phyloP scores from a whole-genome alignment of 2,888 invertebrate genomes.

The Choreutis nemorana region DNA sequence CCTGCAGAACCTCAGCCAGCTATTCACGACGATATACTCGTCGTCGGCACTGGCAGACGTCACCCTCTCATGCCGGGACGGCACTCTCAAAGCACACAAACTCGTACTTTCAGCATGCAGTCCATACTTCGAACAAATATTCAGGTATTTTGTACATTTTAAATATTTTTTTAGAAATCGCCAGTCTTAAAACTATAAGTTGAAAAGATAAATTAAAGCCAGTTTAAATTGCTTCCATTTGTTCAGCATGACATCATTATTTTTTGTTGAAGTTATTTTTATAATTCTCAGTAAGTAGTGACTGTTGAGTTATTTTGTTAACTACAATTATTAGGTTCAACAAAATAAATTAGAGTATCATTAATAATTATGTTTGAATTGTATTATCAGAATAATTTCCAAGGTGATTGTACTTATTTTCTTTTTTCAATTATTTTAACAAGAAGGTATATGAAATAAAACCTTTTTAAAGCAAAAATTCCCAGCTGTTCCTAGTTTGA shows the following conservation, averaged over 20 bases:
- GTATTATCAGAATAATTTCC: neutral
- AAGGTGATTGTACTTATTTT: neutral
- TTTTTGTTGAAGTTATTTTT: slow-evolving; percentile 44
- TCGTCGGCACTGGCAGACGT: slow-evolving; percentile 75
- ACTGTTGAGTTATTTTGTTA: neutral
- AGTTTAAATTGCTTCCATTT: slow-evolving; percentile 30
- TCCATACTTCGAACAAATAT: slow-evolving; percentile 78
- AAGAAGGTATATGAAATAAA: too few species aligned
- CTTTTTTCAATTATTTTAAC: neutral
- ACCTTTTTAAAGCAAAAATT: too few species aligned
- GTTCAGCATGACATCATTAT: slow-evolving; percentile 49
- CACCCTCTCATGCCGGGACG: slow-evolving; percentile 75
- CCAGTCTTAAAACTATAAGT: too few species aligned
- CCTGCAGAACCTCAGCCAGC: slow-evolving; percentile 73
- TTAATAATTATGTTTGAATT: neutral
- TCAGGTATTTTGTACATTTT: slow-evolving; percentile 46
- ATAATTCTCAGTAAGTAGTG: slow-evolving; percentile 21
- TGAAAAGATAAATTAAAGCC: slow-evolving; percentile 7
- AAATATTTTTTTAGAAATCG: too few species aligned
- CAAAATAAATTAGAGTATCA: neutral
- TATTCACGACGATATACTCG: slow-evolving; percentile 74
- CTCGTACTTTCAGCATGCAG: slow-evolving; percentile 79
- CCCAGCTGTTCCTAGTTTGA: neutral
- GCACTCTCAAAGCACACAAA: slow-evolving; percentile 74
- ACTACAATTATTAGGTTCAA: neutral